Conservation (phyloP, 2,888 invertebrate species). For the Athalia cordata region DNA sequence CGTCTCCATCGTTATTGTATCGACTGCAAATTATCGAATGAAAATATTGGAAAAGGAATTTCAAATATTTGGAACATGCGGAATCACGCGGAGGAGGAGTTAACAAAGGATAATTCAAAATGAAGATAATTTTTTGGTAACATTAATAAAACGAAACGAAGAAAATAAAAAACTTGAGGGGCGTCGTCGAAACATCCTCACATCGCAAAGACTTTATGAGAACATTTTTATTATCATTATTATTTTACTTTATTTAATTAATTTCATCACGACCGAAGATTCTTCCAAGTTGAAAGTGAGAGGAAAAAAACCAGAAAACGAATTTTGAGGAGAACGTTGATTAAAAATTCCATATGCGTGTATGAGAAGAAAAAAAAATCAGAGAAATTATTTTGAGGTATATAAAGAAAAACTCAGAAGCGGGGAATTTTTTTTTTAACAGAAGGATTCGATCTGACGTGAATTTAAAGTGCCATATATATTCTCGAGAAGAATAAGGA, state of each 20-base stretch:
- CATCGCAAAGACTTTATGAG: constrained; percentile 22
- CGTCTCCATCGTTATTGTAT: too few species aligned
- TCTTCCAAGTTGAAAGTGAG: constrained; percentile 23
- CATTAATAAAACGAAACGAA: neutral
- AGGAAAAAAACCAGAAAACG: neutral
- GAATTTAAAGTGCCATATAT: constrained; percentile 58
- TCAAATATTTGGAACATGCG: neutral
- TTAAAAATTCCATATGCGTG: neutral
- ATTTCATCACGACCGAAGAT: constrained; percentile 12
- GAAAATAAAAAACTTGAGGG: neutral
- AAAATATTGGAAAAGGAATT: too few species aligned
- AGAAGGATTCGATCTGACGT: constrained; percentile 44
- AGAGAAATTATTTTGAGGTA: neutral
- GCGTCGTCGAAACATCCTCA: neutral
- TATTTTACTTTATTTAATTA: neutral
- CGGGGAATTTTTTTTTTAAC: neutral
- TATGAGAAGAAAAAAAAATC: neutral
- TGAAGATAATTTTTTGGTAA: neutral
- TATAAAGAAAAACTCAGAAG: constrained; percentile 39
- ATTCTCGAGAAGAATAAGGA: neutral
- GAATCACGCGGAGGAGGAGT: neutral
- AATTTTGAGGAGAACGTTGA: neutral
- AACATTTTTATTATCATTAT: neutral
- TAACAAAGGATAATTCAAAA: neutral
- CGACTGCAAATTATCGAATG: too few species aligned